phyloP scores from a whole-genome alignment of 2,797 vertebrate species.

The Pelodytes ibericus region DNA sequence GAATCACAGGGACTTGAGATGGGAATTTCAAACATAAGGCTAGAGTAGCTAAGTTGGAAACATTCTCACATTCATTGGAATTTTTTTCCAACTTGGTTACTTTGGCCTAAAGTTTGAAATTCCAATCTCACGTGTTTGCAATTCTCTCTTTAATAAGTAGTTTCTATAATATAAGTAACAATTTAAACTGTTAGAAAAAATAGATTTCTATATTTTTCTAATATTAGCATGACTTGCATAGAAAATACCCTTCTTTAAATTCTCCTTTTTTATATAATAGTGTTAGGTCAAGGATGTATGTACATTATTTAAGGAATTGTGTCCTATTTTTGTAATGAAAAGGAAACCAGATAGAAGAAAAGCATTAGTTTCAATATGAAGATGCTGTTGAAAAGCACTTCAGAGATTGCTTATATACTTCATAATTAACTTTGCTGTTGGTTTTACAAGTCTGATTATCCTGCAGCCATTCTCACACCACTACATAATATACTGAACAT shows the following conservation, averaged over 20 bases:
- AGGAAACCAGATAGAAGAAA: background rate
- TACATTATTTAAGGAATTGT: background rate
- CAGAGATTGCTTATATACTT: conserved; percentile 7
- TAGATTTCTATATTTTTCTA: too few species aligned
- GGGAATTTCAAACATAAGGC: too few species aligned
- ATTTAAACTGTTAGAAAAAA: too few species aligned
- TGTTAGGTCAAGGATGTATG: conserved; percentile 11
- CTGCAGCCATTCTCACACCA: background rate
- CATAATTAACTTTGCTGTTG: conserved; percentile 13
- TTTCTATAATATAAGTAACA: too few species aligned
- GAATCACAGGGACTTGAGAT: too few species aligned
- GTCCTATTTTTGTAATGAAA: background rate
- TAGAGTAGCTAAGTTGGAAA: too few species aligned
- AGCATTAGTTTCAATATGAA: background rate
- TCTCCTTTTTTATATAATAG: background rate
- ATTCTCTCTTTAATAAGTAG: too few species aligned
- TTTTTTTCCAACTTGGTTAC: too few species aligned
- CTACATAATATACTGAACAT: conserved; percentile 1
- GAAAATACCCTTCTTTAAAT: background rate
- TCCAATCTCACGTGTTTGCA: too few species aligned
- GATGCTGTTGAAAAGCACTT: conserved; percentile 12
- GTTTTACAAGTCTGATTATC: conserved; percentile 5
- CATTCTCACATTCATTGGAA: too few species aligned
- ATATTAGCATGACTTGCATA: background rate
- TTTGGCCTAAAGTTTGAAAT: too few species aligned